Conservation (phyloP, 1,140 invertebrate species). For the Drosophila ironensis region DNA sequence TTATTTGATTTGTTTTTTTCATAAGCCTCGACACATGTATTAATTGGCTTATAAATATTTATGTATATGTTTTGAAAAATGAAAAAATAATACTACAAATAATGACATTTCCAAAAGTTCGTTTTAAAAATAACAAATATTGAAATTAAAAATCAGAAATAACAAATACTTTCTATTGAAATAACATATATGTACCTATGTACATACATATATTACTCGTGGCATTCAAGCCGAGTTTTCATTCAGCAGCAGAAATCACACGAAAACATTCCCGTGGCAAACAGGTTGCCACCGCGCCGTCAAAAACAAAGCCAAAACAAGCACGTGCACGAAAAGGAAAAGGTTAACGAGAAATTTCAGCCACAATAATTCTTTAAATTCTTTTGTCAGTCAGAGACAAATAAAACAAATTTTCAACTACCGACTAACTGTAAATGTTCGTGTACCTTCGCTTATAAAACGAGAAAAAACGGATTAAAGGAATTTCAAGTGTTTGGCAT, state of each 20-base stretch:
- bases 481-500: slow-evolving; percentile 64
- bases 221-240: slow-evolving; percentile 36
- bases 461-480: slow-evolving; percentile 31
- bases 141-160: slow-evolving; percentile 28
- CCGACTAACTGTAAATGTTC: slow-evolving; percentile 48
- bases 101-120: neutral
- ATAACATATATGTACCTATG: too few species aligned
- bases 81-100: too few species aligned
- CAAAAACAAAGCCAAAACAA: slow-evolving; percentile 31
- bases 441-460: slow-evolving; percentile 21
- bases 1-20: slow-evolving; percentile 69
- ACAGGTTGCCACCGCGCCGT: slow-evolving; percentile 60
- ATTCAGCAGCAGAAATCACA: slow-evolving; percentile 31
- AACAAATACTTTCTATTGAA: slow-evolving; percentile 31
- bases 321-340: slow-evolving; percentile 39
- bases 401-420: slow-evolving; percentile 42
- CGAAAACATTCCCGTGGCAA: slow-evolving; percentile 59
- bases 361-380: slow-evolving; percentile 5
- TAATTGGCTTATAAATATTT: too few species aligned
- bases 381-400: slow-evolving; percentile 26
- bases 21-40: too few species aligned
- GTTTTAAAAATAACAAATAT: neutral
- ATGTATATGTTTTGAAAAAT: too few species aligned
- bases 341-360: slow-evolving; percentile 36
- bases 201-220: slow-evolving; percentile 34